These are phyloP conservation scores for Melanogrammus aeglefinus DNA, from an alignment of 2,797 vertebrate species.

Conservation along the genomic window DNA sequence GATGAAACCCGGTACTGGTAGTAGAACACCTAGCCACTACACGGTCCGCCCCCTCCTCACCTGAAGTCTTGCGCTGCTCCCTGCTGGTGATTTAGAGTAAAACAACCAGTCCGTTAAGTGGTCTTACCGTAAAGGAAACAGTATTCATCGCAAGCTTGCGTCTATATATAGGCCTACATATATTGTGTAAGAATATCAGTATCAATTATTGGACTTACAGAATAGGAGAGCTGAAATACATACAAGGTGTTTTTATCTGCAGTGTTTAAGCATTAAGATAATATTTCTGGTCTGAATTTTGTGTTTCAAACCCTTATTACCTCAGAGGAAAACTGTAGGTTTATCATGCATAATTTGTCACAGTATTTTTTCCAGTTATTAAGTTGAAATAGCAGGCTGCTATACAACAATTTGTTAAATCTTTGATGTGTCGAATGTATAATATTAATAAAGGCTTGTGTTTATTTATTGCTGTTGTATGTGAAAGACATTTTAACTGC, in stretches of 20 bases:
- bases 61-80: not conserved
- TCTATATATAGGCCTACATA: not conserved
- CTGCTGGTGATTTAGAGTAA: not conserved
- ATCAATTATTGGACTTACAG: not conserved
- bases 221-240: not conserved
- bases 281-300: not conserved
- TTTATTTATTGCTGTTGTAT: not conserved
- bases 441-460: conserved; percentile 3
- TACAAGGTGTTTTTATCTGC: not conserved
- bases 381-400: not conserved
- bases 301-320: not conserved
- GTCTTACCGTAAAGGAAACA: not conserved
- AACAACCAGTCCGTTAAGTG: not conserved
- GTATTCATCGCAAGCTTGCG: not conserved
- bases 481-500: conserved; percentile 5
- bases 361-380: not conserved
- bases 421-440: not conserved
- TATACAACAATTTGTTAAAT: not conserved
- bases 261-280: not conserved
- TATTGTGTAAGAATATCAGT: not conserved
- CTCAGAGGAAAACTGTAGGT: not conserved
- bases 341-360: not conserved
- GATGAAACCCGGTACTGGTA: not conserved
- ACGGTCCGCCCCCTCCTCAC: not conserved
- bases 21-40: not conserved